These are phyloP conservation scores for Hirundichthys speculiger DNA, from an alignment of 2,113 vertebrate species.

Conservation along the genomic window DNA sequence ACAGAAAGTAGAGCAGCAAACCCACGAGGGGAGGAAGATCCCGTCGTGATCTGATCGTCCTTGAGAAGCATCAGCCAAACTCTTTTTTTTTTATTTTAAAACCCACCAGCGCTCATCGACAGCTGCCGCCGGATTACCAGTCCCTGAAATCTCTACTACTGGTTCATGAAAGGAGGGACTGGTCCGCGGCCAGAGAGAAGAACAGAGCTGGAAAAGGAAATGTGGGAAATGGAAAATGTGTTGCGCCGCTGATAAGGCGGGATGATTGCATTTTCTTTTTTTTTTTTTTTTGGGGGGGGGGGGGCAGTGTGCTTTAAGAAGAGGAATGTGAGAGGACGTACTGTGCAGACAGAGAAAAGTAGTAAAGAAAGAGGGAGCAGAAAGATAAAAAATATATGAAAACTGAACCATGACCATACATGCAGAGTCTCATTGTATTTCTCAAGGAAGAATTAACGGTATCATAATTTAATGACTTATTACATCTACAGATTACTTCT, in stretches of 20 bases:
- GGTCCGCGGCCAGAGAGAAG: neutral
- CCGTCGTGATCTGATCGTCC: neutral
- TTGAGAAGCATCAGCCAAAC: neutral
- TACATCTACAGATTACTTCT: neutral
- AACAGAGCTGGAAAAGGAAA: constrained; percentile 1
- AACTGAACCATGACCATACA: neutral
- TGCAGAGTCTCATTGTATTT: too few relatives aligned
- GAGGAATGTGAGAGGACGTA: constrained; percentile 3
- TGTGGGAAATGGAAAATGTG: neutral
- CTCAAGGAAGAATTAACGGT: too few relatives aligned
- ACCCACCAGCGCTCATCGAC: neutral
- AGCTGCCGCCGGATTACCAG: neutral
- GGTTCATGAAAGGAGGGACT: neutral
- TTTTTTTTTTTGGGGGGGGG: constrained; percentile 3
- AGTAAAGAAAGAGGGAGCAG: neutral
- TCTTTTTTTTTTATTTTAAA: neutral
- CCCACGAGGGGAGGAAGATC: too few relatives aligned
- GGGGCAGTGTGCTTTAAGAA: neutral
- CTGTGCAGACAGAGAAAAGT: neutral
- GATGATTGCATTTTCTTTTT: constrained; percentile 8
- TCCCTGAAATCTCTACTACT: neutral
- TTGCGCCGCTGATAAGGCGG: constrained; percentile 20
- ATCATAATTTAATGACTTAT: neutral
- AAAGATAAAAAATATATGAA: neutral
- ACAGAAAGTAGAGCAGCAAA: too few relatives aligned